Evolutionary conservation across 2,797 vertebrate species (phyloP).

Genomic region (Peromyscus eremicus): DNA sequence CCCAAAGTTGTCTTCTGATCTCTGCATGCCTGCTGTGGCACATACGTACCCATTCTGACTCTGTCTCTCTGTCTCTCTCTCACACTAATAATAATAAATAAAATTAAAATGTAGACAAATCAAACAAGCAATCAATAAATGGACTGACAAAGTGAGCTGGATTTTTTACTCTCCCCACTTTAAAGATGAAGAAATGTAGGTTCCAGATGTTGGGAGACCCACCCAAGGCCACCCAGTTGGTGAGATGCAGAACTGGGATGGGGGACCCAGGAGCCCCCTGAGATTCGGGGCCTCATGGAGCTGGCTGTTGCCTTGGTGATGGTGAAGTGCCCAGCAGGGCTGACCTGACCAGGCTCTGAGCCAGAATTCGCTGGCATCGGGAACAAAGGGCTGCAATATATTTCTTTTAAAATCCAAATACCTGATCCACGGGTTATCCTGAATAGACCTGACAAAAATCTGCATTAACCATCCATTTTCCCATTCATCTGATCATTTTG

Average conservation of each 20-base stretch:
- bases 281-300: background rate
- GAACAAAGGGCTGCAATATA: slow-evolving; percentile 66
- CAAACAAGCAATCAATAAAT: background rate
- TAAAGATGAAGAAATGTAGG: background rate
- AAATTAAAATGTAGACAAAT: background rate
- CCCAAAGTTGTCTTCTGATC: background rate
- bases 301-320: background rate
- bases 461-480: slow-evolving; percentile 67
- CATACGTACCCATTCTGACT: background rate
- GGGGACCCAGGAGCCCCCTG: background rate
- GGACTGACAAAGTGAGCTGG: background rate
- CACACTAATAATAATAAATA: background rate
- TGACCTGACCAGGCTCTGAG: background rate
- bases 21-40: background rate
- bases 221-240: background rate
- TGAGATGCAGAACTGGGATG: background rate
- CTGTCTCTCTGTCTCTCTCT: background rate
- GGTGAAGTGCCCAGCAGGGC: background rate
- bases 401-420: slow-evolving; percentile 71
- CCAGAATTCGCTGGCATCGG: slow-evolving; percentile 59
- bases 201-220: background rate
- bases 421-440: slow-evolving; percentile 69
- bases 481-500: slow-evolving; percentile 33
- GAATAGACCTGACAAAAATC: slow-evolving; percentile 61
- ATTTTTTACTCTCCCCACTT: background rate